phyloP scores from a whole-genome alignment of 1,140 invertebrate species.

The Kradibia gibbosae region DNA sequence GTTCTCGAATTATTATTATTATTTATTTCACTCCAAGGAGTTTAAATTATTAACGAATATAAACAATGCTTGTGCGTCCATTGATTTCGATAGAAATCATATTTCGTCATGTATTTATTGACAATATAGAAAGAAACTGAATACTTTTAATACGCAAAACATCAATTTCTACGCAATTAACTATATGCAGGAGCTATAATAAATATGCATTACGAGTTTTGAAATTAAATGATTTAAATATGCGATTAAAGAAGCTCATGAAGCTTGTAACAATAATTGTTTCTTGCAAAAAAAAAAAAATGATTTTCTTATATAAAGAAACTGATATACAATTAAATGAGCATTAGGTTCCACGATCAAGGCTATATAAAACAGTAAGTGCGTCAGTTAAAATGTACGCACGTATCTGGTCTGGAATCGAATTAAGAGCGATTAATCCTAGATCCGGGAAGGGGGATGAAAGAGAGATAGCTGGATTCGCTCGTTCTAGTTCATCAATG shows the following conservation, averaged over 20 bases:
- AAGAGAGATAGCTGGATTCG: background rate
- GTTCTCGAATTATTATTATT: background rate
- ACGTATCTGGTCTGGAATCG: background rate
- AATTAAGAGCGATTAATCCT: constrained; percentile 43
- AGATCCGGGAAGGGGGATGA: background rate
- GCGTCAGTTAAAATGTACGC: constrained; percentile 34
- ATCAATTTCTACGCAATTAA: too few species aligned
- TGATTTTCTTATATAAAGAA: background rate
- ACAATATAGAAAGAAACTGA: too few species aligned
- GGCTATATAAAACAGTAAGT: constrained; percentile 10
- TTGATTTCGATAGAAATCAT: too few species aligned
- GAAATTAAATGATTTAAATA: too few species aligned
- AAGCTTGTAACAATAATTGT: background rate
- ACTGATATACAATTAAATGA: constrained; percentile 6
- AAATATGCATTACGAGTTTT: too few species aligned
- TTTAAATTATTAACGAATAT: too few species aligned
- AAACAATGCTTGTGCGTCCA: too few species aligned
- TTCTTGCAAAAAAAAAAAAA: background rate
- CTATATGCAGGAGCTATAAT: too few species aligned
- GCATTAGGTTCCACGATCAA: background rate
- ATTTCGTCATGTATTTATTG: too few species aligned
- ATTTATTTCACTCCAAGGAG: too few species aligned
- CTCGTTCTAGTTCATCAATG: constrained; percentile 24
- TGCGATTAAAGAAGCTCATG: too few species aligned
- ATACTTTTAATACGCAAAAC: too few species aligned